phyloP scores from a whole-genome alignment of 2,113 vertebrate genomes.

The Psammodynastes pulverulentus region DNA sequence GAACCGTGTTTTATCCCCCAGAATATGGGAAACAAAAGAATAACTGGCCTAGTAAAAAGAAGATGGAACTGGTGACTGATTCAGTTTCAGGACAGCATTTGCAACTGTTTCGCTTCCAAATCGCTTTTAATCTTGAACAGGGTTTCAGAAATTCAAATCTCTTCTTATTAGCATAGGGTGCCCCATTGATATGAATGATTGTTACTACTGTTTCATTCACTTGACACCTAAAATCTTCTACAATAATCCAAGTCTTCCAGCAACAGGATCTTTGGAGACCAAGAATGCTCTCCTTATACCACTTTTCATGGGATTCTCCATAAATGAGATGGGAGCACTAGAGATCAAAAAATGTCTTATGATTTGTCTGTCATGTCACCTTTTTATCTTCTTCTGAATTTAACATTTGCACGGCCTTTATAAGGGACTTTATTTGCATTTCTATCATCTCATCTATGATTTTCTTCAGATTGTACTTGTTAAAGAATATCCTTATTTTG shows the following conservation, averaged over 20 bases:
- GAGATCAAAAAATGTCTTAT: not conserved
- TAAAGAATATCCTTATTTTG: not conserved
- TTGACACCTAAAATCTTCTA: not conserved
- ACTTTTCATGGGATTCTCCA: not conserved
- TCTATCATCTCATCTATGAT: not conserved
- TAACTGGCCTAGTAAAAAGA: not conserved
- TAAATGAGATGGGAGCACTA: accelerated
- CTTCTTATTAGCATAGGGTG: not conserved
- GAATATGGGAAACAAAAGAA: not conserved
- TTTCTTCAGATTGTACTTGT: not conserved
- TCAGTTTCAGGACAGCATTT: not conserved
- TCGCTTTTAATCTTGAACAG: not conserved
- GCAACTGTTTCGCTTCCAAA: not conserved
- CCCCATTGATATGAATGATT: not conserved
- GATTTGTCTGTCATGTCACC: not conserved
- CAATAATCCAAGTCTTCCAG: not conserved
- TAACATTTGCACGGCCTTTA: not conserved
- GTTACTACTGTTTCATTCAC: not conserved
- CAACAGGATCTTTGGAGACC: not conserved
- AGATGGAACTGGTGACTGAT: not conserved
- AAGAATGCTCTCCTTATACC: not conserved
- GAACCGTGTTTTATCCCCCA: not conserved
- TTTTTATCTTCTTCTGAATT: not conserved
- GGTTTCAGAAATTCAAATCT: not conserved
- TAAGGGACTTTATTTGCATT: not conserved